Conservation (phyloP, 2,113 vertebrate species). For the Eublepharis macularius region DNA sequence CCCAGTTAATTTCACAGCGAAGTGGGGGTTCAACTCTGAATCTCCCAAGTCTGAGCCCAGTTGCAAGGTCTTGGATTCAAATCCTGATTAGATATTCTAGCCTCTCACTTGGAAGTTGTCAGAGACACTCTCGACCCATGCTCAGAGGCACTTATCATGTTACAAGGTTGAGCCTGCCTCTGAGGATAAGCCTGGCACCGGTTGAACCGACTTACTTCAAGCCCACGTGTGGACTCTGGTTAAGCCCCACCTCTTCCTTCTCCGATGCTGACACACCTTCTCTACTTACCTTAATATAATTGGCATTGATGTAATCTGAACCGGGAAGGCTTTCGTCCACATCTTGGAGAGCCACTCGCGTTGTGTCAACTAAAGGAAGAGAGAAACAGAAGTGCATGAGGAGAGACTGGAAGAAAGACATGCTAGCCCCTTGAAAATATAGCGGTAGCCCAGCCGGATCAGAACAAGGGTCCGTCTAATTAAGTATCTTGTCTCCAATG, state of each 20-base stretch:
- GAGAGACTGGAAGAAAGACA: neutral
- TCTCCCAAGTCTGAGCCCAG: too few relatives aligned
- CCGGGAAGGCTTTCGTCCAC: slow-evolving; percentile 73
- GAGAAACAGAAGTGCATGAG: neutral
- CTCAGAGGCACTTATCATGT: neutral
- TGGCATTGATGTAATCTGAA: slow-evolving; percentile 88
- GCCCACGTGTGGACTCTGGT: neutral
- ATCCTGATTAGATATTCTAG: too few relatives aligned
- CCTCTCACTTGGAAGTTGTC: too few relatives aligned
- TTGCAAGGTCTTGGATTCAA: too few relatives aligned
- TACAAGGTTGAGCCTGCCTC: neutral
- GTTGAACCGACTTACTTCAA: fast-evolving
- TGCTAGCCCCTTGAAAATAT: too few relatives aligned
- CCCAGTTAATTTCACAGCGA: too few relatives aligned
- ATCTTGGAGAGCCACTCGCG: slow-evolving; percentile 78
- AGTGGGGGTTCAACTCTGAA: too few relatives aligned
- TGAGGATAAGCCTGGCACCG: neutral
- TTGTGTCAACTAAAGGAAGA: slow-evolving; percentile 79
- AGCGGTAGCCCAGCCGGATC: too few relatives aligned
- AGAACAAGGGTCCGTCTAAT: too few relatives aligned
- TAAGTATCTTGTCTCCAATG: too few relatives aligned
- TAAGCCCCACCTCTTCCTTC: neutral
- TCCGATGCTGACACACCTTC: too few relatives aligned
- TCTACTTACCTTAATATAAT: slow-evolving; percentile 83
- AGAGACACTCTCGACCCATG: neutral